Conservation (phyloP, 2,113 vertebrate species). For the Siniperca chuatsi region DNA sequence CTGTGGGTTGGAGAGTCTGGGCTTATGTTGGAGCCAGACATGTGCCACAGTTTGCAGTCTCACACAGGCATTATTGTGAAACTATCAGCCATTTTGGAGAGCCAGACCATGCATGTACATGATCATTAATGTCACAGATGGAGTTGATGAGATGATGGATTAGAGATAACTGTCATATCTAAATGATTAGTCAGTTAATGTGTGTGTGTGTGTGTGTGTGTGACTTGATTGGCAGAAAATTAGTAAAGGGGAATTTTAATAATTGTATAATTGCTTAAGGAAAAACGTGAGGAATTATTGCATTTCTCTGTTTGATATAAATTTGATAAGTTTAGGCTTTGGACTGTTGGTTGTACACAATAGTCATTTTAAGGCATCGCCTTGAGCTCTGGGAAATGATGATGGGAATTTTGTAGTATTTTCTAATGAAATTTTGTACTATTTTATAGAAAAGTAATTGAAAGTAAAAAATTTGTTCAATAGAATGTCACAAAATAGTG, state of each 20-base stretch:
- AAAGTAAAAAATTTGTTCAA: not conserved
- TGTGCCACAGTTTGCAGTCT: slow-evolving; percentile 49
- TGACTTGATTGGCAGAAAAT: not conserved
- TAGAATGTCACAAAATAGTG: not conserved
- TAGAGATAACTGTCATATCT: not conserved
- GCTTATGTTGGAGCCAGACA: slow-evolving; percentile 56
- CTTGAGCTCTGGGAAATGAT: not conserved
- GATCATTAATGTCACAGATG: not conserved
- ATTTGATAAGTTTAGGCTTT: not conserved
- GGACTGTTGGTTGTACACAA: not conserved
- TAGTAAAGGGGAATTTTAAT: not conserved
- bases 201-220: not conserved
- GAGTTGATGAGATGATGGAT: not conserved
- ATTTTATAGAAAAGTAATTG: not conserved
- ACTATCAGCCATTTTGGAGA: slow-evolving; percentile 61
- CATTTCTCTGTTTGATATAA: not conserved
- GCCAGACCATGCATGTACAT: not conserved
- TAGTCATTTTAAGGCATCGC: not conserved
- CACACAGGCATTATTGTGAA: slow-evolving; percentile 19
- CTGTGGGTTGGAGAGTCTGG: slow-evolving; percentile 59
- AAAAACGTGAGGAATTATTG: not conserved
- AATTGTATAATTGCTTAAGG: not conserved
- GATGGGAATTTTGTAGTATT: not conserved
- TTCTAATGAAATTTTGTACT: not conserved
- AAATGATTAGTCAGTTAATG: slow-evolving; percentile 6